These are phyloP conservation scores for Alloplasta piceator DNA, from an alignment of 2,888 invertebrate species.

Conservation along the genomic window DNA sequence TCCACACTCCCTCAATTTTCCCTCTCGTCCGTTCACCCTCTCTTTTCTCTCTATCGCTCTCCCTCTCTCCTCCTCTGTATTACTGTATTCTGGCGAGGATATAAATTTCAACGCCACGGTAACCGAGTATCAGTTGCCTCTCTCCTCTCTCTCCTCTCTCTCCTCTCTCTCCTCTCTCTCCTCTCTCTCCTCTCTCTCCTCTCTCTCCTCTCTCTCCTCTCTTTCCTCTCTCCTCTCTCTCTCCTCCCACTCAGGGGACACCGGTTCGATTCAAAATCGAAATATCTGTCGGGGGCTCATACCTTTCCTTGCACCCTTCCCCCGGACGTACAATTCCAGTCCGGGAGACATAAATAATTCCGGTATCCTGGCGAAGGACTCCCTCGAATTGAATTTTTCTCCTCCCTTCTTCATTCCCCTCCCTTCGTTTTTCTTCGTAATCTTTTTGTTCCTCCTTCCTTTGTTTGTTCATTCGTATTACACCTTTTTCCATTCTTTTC, in stretches of 20 bases:
- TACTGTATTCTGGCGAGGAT: slow-evolving; percentile 48
- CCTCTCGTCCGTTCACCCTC: slow-evolving; percentile 42
- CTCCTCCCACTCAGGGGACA: slow-evolving; percentile 18
- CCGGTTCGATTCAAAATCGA: slow-evolving; percentile 67
- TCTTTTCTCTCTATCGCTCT: slow-evolving; percentile 32
- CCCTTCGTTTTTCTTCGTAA: background rate
- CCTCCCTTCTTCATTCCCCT: slow-evolving; percentile 13
- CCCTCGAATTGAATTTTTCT: slow-evolving; percentile 48
- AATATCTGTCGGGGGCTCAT: slow-evolving; percentile 65
- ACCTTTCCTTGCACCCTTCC: slow-evolving; percentile 64
- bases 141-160: background rate
- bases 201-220: background rate
- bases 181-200: background rate
- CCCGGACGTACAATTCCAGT: slow-evolving; percentile 51
- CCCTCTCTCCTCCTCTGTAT: slow-evolving; percentile 50
- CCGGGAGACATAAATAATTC: slow-evolving; percentile 67
- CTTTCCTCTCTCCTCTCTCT: background rate
- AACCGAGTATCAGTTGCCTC: slow-evolving; percentile 56
- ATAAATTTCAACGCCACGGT: slow-evolving; percentile 60
- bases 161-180: background rate
- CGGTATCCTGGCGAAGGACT: slow-evolving; percentile 37
- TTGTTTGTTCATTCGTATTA: background rate
- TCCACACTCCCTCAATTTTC: slow-evolving; percentile 38
- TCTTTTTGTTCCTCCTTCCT: background rate
- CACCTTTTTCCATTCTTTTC: background rate